These are phyloP conservation scores for Balearica regulorum DNA, from an alignment of 2,797 vertebrate species.

Conservation along the genomic window DNA sequence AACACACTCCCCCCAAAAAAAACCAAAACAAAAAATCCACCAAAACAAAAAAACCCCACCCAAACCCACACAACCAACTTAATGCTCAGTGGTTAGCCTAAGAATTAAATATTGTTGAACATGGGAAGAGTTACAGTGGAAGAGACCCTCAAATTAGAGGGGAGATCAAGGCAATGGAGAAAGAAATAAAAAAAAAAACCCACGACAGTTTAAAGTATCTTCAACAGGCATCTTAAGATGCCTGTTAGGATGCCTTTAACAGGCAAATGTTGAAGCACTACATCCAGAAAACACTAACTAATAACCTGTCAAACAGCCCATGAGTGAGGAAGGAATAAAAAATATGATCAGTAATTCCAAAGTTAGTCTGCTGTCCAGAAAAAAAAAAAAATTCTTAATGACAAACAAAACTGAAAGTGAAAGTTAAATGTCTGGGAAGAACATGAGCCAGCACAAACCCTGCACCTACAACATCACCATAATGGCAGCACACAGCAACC, in stretches of 20 bases:
- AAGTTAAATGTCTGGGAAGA: not conserved
- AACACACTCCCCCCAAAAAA: not conserved
- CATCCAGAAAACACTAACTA: not conserved
- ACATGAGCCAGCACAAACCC: not conserved
- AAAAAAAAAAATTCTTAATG: not conserved
- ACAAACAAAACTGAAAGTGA: not conserved
- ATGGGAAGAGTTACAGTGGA: not conserved
- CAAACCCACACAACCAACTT: too few relatives aligned
- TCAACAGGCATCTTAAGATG: not conserved
- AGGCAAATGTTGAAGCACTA: not conserved
- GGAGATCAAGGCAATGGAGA: not conserved
- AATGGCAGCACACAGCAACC: not conserved
- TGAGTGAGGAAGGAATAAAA: not conserved
- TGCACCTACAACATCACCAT: not conserved
- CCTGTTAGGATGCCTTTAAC: not conserved
- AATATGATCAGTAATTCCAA: not conserved
- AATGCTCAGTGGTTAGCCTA: not conserved
- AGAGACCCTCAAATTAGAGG: not conserved
- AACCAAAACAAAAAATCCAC: too few relatives aligned
- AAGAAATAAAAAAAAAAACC: not conserved
- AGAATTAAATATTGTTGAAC: not conserved
- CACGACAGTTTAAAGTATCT: not conserved
- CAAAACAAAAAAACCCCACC: not conserved
- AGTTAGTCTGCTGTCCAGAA: not conserved
- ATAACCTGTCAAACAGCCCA: not conserved